Base-by-base conservation (phyloP, 1,140 invertebrate genomes). In the Drosophila sucinea region DNA sequence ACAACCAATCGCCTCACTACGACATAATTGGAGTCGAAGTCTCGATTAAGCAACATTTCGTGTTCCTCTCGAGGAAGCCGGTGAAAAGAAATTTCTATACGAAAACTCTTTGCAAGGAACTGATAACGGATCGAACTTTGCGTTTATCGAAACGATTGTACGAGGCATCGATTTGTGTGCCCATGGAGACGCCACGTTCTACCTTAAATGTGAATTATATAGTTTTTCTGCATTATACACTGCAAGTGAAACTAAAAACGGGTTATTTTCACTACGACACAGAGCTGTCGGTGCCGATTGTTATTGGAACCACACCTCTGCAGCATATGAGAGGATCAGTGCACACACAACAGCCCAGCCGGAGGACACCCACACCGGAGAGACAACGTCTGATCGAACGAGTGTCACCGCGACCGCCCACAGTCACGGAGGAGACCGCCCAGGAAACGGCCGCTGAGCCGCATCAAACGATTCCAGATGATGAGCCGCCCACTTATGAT, bases 1-100 rank as follows among this genome's bases (percentile, higher is more conserved):
- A 91, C 38, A 92, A 92, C 65, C 90, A 91, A 51, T 91, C 90
- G 30, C 90, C 90, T 5, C 90, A 91, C 44, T 91, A 91, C 54
- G 90, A 91, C 41, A 81, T 91, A 11, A 74, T 80, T 25, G 80
- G 76, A 17, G 44, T 91, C 3, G 90, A 91, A 70, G 90, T 87
- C 4, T 76, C 86, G 30, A 77, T 91, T 3, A 91, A 89, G 57
- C 90, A 91, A 61, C 90, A 91, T 41, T 91, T 85, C 41, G 87
- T 91, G 2, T 91, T 91, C 11, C 79, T 91, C 23, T 87, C 90
- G 1, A 86, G 90, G 0, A 91, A 91, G 33, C 90, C 90, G 0
- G 80, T 89, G 4, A 91, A 91, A 63, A 62, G 90, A 1, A 91
- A 91, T 61, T 91, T 91, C 64, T 86, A 89, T 29, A 87, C 86